Evolutionary conservation across 2,113 vertebrate genomes (phyloP).

Genomic region (Hylia prasina): DNA sequence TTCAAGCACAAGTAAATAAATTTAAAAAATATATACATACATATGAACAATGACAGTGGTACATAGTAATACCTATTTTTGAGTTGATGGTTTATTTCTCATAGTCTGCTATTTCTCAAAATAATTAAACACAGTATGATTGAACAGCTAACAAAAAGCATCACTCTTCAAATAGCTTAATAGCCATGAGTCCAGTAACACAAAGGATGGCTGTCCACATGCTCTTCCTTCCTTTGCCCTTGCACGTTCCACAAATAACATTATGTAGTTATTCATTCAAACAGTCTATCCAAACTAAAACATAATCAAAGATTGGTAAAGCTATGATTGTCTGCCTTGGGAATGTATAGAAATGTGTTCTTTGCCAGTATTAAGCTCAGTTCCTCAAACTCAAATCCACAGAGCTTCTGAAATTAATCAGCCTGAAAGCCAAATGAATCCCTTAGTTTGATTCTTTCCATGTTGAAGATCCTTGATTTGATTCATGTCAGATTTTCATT

Average conservation of each 20-base stretch:
- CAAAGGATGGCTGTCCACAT: background rate
- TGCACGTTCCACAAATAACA: background rate
- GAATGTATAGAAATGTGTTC: conserved; percentile 13
- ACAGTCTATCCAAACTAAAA: conserved; percentile 21
- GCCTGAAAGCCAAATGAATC: conserved; percentile 52
- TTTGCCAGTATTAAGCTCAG: conserved; percentile 6
- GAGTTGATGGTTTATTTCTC: background rate
- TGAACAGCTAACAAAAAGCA: conserved; percentile 22
- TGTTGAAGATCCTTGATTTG: conserved; percentile 47
- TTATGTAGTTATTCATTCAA: conserved; percentile 1
- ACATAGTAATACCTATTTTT: background rate
- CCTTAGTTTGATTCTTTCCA: conserved; percentile 14
- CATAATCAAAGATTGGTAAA: conserved; percentile 39
- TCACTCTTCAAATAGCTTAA: conserved; percentile 1
- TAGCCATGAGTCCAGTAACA: background rate
- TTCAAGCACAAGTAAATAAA: background rate
- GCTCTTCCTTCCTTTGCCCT: background rate
- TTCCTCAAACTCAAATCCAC: conserved; percentile 11
- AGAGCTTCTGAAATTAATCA: conserved; percentile 58
- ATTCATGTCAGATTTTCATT: conserved; percentile 62
- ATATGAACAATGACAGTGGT: background rate
- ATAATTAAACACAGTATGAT: background rate
- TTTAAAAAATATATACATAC: background rate
- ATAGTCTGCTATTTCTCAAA: background rate
- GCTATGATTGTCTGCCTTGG: background rate